Percentiles rank a stretch among this genome's conserved stretches.
Evolutionary conservation across 2,797 vertebrate species (phyloP).

Genomic region (Sylvia borin): DNA sequence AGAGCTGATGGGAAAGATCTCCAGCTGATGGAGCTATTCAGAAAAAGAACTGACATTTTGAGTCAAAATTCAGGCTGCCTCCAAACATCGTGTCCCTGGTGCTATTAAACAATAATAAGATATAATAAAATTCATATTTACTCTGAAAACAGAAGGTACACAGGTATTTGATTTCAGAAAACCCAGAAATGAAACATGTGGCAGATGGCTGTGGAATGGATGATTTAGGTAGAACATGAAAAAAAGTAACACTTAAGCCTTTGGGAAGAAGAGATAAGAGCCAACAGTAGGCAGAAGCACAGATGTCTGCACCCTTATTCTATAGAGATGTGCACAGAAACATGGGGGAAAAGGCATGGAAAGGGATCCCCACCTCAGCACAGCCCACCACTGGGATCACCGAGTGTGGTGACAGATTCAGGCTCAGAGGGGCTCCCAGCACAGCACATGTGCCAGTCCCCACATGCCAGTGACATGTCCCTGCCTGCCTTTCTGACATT

Average conservation of each 20-base stretch:
- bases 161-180: background rate
- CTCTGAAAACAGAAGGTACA: background rate
- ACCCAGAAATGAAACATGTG: background rate
- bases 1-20: conserved; percentile 47
- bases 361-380: background rate
- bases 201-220: background rate
- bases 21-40: conserved; percentile 41
- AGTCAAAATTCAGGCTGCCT: conserved; percentile 28
- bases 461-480: background rate
- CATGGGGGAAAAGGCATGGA: background rate
- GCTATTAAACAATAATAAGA: background rate
- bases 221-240: background rate
- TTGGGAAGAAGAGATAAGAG: background rate
- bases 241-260: background rate
- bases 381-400: background rate
- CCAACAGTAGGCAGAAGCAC: background rate
- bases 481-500: background rate
- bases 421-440: background rate
- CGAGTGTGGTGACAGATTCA: background rate
- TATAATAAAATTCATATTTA: background rate
- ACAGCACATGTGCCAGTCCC: accelerated
- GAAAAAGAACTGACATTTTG: conserved; percentile 4
- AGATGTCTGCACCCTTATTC: background rate
- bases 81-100: accelerated
- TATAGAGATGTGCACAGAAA: background rate